Evolutionary conservation across 2,888 invertebrate genomes (phyloP).

Genomic region (Tetragnatha montana): DNA sequence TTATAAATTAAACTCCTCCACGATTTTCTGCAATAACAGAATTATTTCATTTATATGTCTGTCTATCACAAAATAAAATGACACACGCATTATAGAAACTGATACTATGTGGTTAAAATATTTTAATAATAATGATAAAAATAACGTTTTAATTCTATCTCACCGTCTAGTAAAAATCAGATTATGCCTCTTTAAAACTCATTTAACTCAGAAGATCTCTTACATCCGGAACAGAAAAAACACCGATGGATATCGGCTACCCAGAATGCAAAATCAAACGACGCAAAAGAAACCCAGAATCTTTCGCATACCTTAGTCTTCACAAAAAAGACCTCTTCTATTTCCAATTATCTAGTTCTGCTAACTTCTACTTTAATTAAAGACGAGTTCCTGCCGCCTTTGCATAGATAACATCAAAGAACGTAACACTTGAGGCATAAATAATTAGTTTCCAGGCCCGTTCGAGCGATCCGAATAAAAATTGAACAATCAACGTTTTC

Average conservation of each 20-base stretch:
- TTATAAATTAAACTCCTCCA: too few species aligned
- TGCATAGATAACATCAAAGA: constrained; percentile 52
- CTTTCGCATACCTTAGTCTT: constrained; percentile 7
- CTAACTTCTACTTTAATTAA: constrained; percentile 65
- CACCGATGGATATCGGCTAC: not conserved
- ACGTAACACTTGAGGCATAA: constrained; percentile 53
- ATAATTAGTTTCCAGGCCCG: constrained; percentile 62
- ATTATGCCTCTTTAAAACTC: too few species aligned
- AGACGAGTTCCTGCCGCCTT: not conserved
- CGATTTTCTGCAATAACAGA: too few species aligned
- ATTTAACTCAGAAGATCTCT: too few species aligned
- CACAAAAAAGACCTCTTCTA: constrained; percentile 20
- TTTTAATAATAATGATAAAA: too few species aligned
- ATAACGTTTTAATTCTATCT: too few species aligned
- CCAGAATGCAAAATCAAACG: not conserved
- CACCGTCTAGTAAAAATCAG: too few species aligned
- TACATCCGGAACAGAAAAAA: not conserved
- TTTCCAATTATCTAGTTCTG: constrained; percentile 44
- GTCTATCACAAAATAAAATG: too few species aligned
- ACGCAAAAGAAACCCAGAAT: not conserved
- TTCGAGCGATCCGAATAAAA: constrained; percentile 55
- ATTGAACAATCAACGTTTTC: constrained; percentile 39
- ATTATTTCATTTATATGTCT: too few species aligned
- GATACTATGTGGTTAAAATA: too few species aligned
- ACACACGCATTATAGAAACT: too few species aligned